Conservation (phyloP, 2,797 vertebrate genomes). For the Falco naumanni region DNA sequence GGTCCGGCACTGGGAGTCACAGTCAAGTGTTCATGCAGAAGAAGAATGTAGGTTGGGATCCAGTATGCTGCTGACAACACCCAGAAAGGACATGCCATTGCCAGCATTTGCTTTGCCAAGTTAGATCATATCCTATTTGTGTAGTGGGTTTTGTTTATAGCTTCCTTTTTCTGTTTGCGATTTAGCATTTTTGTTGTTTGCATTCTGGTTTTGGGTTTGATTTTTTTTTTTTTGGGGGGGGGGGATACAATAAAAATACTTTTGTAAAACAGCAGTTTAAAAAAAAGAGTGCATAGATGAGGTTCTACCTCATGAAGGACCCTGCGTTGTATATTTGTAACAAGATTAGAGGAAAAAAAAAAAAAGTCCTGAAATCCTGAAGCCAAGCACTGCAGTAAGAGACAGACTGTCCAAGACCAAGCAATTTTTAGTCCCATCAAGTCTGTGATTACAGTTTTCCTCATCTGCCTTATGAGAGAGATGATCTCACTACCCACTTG, state of each 20-base stretch:
- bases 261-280: neutral
- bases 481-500: slow-evolving; percentile 52
- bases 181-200: no score
- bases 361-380: neutral
- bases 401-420: neutral
- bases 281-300: neutral
- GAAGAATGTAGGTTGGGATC: slow-evolving; percentile 40
- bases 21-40: slow-evolving; percentile 10
- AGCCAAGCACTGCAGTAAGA: neutral
- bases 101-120: slow-evolving; percentile 30
- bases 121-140: slow-evolving; percentile 13
- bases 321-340: neutral
- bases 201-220: no score
- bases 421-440: slow-evolving; percentile 21
- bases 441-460: slow-evolving; percentile 49
- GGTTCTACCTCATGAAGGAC: neutral
- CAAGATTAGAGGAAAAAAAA: neutral
- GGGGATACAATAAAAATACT: neutral
- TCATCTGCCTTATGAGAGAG: slow-evolving; percentile 18
- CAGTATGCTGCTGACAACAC: slow-evolving; percentile 10
- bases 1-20: neutral
- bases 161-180: neutral
- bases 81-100: slow-evolving; percentile 4
- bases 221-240: neutral
- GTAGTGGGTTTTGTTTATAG: neutral